Evolutionary conservation across 2,113 vertebrate species (phyloP).

Genomic region (Melanocharis versteri): DNA sequence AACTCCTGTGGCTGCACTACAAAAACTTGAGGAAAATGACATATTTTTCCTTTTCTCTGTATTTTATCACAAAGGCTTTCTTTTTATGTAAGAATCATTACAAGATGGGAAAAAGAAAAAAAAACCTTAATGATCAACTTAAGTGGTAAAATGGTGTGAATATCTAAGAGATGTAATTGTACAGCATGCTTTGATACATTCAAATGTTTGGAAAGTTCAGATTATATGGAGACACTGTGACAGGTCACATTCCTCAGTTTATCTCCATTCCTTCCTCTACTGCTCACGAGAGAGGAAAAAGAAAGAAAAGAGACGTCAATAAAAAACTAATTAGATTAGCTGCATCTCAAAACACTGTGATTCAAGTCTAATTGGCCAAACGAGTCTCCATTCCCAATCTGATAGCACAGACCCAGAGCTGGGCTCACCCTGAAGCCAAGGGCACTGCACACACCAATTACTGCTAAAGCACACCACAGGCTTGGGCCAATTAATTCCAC

Average conservation of each 20-base stretch:
- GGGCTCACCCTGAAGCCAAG: neutral
- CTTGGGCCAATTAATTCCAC: conserved; percentile 67
- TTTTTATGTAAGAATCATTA: neutral
- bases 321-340: conserved; percentile 53
- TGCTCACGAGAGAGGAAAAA: neutral
- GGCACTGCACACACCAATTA: conserved; percentile 40
- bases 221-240: neutral
- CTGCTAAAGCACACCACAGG: neutral
- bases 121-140: neutral
- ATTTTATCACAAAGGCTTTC: neutral
- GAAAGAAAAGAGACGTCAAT: neutral
- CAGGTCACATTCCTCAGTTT: neutral
- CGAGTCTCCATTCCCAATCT: neutral
- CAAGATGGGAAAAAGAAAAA: neutral
- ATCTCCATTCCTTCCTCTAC: neutral
- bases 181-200: neutral
- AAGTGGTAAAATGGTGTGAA: neutral
- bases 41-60: neutral
- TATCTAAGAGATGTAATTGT: neutral
- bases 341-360: conserved; percentile 48
- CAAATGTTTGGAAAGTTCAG: neutral
- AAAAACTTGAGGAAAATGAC: neutral
- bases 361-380: conserved; percentile 63
- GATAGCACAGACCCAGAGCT: conserved; percentile 4
- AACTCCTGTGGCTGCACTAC: neutral